Base-by-base conservation (phyloP, 2,888 invertebrate species). In the Drosophila barbarae region DNA sequence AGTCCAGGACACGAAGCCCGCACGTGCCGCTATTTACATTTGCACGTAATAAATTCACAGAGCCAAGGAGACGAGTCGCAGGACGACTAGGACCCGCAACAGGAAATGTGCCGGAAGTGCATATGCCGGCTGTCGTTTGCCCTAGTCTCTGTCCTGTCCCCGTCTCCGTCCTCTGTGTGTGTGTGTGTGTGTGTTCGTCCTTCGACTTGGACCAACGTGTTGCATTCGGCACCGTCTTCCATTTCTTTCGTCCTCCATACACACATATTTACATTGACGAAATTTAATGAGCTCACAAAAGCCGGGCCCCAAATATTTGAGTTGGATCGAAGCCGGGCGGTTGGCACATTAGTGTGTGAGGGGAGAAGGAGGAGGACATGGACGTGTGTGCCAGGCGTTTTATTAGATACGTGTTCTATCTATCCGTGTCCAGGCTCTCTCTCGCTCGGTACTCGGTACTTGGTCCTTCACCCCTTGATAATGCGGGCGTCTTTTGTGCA, bases 1-100 rank as follows among this genome's bases (percentile, higher is more conserved):
- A 23, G 65, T 23, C 39, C 18, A 18, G 39, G 39, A 41, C 23
- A 42, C 50, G 46, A 10, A n/a, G 47, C 41, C 36, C 65, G 77
- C 77, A 87, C 86, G 86, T 87, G 87, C 82, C 71, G 77, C 86
- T 86, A 87, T 86, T 86, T 86, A 86, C 86, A 87, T 86, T 86
- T 84, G 76, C 86, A 86, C 87, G 81, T 87, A 80, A 87, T 86
- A 86, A 86, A 86, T 86, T 84, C 79, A 61, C 46, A 60, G 60
- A 30, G 73, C 65, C 32, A 30, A 46, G 46, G 46, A 47, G 46
- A 71, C 44, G 15, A 39, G 18, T 28, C 26, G 28, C 34, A 46
- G 32, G 35, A 50, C 39, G 50, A 50, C 51, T 57, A 47, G 64
- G 60, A 63, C 46, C 63, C 54, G 70, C 67, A 68, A 61, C 72